Evolutionary conservation across 2,797 vertebrate species (phyloP).

Genomic region (Gobionotothen gibberifrons): DNA sequence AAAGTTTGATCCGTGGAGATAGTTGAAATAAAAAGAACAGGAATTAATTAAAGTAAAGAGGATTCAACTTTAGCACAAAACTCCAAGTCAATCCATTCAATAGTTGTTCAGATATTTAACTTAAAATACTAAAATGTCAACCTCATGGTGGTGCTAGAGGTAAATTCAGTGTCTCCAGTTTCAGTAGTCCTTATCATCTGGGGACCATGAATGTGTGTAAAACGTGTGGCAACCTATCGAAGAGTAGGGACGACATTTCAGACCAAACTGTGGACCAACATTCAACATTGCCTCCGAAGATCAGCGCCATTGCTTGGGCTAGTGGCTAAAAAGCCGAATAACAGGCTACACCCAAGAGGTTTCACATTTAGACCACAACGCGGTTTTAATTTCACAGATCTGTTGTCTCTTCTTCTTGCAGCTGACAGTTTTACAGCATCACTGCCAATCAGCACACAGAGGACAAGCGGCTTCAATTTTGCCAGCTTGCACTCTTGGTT

Average conservation of each 20-base stretch:
- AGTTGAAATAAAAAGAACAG: too few relatives aligned
- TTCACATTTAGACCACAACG: slow-evolving; percentile 49
- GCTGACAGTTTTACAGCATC: slow-evolving; percentile 62
- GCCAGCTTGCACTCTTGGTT: slow-evolving; percentile 68
- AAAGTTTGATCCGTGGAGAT: too few relatives aligned
- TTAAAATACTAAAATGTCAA: too few relatives aligned
- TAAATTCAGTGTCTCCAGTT: neutral
- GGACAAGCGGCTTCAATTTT: slow-evolving; percentile 68
- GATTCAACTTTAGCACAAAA: too few relatives aligned
- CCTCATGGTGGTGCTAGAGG: too few relatives aligned
- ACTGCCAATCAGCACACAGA: slow-evolving; percentile 43
- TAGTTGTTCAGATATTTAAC: too few relatives aligned
- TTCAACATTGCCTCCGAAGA: neutral
- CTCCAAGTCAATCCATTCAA: too few relatives aligned
- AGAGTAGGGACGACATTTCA: slow-evolving; percentile 2
- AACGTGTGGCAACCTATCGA: neutral
- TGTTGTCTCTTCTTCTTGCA: slow-evolving; percentile 56
- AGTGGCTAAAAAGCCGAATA: slow-evolving; percentile 19
- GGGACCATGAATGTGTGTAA: neutral
- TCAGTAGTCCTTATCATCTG: neutral
- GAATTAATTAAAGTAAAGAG: too few relatives aligned
- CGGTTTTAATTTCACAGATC: slow-evolving; percentile 49
- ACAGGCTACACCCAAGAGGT: slow-evolving; percentile 36
- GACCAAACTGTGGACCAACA: neutral
- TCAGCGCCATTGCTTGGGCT: neutral